These are phyloP conservation scores for Andrena haemorrhoa DNA, from an alignment of 2,888 invertebrate species.

Conservation along the genomic window DNA sequence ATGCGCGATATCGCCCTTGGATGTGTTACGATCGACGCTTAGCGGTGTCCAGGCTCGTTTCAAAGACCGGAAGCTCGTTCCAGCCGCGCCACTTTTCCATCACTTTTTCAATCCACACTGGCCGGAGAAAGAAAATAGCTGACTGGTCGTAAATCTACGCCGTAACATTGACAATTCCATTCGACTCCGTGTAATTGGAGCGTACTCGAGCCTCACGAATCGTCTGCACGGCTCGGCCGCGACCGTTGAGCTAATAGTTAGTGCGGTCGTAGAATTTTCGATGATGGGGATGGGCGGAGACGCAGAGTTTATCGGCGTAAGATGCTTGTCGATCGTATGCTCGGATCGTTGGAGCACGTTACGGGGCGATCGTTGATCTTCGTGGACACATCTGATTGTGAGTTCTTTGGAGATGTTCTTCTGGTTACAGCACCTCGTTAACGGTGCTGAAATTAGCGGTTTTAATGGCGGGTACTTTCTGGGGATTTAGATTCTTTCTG, in stretches of 20 bases:
- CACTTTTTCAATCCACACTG: background rate
- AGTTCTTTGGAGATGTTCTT: background rate
- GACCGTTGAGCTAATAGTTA: conserved; percentile 8
- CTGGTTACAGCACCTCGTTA: background rate
- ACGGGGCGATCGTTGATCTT: background rate
- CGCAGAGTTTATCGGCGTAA: conserved; percentile 8
- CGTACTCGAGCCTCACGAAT: background rate
- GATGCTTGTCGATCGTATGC: background rate
- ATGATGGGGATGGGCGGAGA: background rate
- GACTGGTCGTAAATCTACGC: conserved; percentile 21
- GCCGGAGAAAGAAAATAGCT: background rate
- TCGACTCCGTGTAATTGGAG: conserved; percentile 25
- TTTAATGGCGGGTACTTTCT: too few species aligned
- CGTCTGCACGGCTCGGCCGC: background rate
- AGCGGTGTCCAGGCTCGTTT: conserved; percentile 1
- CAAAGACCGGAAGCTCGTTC: conserved; percentile 56
- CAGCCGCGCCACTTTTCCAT: conserved; percentile 3
- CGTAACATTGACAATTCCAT: background rate
- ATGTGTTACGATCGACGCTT: conserved; percentile 50
- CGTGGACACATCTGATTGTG: background rate
- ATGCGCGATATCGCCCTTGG: conserved; percentile 54
- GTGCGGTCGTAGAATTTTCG: conserved; percentile 25
- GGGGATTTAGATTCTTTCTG: too few species aligned
- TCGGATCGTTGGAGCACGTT: conserved; percentile 1
- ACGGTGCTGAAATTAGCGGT: background rate